Evolutionary conservation across 2,113 vertebrate species (phyloP), one percentile per base, ranked within the genome.

Genomic region (Hymenochirus boettgeri): DNA sequence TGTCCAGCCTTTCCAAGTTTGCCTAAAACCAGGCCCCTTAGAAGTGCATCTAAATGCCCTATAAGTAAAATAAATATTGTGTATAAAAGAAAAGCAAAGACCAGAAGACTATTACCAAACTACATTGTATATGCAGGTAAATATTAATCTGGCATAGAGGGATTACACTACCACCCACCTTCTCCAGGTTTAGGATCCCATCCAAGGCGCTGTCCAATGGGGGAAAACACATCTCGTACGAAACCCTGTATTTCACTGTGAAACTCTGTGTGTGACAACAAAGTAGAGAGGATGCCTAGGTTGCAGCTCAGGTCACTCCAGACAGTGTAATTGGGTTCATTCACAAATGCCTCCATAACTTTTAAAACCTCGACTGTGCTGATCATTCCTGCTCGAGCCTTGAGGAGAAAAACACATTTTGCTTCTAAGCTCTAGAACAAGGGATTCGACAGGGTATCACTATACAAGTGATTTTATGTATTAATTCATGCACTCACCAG

Each of bases 221-320:
- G 93, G 56, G 93, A 92, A 76, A 99, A 99, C 61, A 99, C 88
- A 77, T 97, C 94, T 66, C 88, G 86, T 78, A 97, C 89, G 77
- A 98, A 98, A 62, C 90, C 90, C 83, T 95, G 96, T 84, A 98
- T 93, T 42, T 96, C 95, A 79, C 97, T 93, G 71, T 94, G 87
- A 85, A 92, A 97, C 73, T 99, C 96, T 3, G 95, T 98, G 87
- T 97, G 92, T 72, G 95, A 98, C 69, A 99, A 87, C 72, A 99
- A 88, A 24, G 91, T 96, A 61, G 91, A 93, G 73, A 99, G 82
- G 70, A 95, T 93, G 22, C 93, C 94, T 84, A 99, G 90, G 85
- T 98, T 99, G 82, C 93, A 94, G 91, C 95, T 98, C 74, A 99
- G 92, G 88, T 99, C 93, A 56, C 94, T 97, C 96, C 96, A 99